Evolutionary conservation across 2,113 vertebrate genomes (phyloP).

Genomic region (Anarrhichthys ocellatus): DNA sequence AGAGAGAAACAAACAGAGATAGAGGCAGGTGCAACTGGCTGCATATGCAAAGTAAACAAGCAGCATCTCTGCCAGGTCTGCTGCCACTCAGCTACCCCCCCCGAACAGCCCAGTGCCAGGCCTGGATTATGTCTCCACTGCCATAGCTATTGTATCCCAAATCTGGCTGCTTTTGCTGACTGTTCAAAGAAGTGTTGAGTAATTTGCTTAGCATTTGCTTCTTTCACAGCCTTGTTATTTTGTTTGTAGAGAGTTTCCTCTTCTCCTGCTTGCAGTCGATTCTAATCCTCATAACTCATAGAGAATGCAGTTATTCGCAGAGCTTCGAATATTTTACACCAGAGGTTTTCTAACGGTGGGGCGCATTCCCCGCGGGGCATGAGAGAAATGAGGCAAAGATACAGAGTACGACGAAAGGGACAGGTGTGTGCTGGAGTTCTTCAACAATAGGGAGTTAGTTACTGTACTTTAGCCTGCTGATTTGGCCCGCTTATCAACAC

Average conservation of each 20-base stretch:
- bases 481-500: neutral
- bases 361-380: too few species aligned
- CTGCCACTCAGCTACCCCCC: slow-evolving; percentile 25
- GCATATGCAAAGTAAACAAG: slow-evolving; percentile 51
- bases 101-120: slow-evolving; percentile 23
- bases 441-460: slow-evolving; percentile 3
- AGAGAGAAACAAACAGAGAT: slow-evolving; percentile 10
- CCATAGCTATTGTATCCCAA: neutral
- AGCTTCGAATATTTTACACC: neutral
- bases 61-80: slow-evolving; percentile 19
- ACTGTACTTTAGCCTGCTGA: neutral
- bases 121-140: neutral
- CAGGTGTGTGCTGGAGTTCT: neutral
- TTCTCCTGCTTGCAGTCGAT: neutral
- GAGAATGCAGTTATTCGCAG: neutral
- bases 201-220: neutral
- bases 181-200: slow-evolving; percentile 8
- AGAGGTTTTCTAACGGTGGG: neutral
- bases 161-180: slow-evolving; percentile 8
- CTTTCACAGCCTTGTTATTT: neutral
- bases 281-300: neutral
- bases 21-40: slow-evolving; percentile 5
- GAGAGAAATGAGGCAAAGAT: neutral
- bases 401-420: slow-evolving; percentile 1
- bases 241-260: slow-evolving; percentile 1